Conservation (phyloP, 2,888 invertebrate species). For the Mallateleia sp. region DNA sequence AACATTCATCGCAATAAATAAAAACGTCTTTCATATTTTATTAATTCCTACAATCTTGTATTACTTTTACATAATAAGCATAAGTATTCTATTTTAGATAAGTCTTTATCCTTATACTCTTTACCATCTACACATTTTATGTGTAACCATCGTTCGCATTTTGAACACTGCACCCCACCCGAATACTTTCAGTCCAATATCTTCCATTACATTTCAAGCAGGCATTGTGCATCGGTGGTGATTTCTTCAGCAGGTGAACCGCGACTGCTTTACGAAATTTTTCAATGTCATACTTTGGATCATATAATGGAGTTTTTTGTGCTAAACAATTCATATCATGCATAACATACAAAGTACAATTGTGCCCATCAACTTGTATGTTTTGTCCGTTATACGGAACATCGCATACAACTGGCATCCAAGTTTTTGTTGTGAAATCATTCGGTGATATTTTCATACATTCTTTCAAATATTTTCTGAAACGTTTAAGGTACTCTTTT, state of each 20-base stretch:
- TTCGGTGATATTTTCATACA: neutral
- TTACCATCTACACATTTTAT: no score
- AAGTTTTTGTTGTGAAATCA: neutral
- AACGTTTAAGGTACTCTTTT: neutral
- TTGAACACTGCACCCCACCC: no score
- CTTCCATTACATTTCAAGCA: neutral
- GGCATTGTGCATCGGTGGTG: no score
- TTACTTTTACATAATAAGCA: no score
- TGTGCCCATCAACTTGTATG: neutral
- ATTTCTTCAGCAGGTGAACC: neutral
- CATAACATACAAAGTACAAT: neutral
- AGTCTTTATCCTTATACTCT: no score
- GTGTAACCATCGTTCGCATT: no score
- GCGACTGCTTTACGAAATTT: neutral
- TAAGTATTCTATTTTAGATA: no score
- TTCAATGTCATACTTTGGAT: neutral
- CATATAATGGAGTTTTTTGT: neutral
- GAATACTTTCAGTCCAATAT: neutral
- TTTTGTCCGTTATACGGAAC: neutral
- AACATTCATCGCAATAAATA: no score
- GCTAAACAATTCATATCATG: constrained; percentile 21
- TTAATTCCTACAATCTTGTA: no score
- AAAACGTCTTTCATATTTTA: no score
- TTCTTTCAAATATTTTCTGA: neutral
- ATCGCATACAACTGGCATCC: neutral